Base-by-base conservation (phyloP, 2,797 vertebrate species). In the Amblyopsis hoosieri region DNA sequence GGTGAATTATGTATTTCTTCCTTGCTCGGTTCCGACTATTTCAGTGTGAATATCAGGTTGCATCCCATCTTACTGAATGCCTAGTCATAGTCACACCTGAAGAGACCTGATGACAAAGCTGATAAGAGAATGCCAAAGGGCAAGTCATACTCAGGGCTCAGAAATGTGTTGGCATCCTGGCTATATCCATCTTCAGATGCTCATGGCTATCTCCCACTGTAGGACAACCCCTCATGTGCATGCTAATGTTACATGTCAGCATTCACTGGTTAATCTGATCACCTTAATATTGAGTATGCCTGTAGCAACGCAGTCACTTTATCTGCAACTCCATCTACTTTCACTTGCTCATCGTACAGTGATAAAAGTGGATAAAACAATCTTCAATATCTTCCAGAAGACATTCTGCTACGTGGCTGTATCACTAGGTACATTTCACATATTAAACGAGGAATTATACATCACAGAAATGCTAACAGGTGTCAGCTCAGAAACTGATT, bases 121-220 rank as follows among this genome's bases (percentile, higher is more conserved):
- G 80, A 89, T 89, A 79, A 85, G 82, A 87, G 78, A 74, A 58
- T 75, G 80, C 72, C 78, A 69, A 64, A 81, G 80, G 80, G 83
- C 80, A 68, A 82, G 68, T 77, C 85, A 78, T 71, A 75, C 67
- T 79, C 47, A 59, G 8, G 72, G 54, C 62, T 84, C 84, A 85
- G 75, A 89, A 91, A 87, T 87, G 80, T 86, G 67, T 89, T 91
- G 90, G 87, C 89, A 90, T 78, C 76, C 69, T 66, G 84, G 85
- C 79, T 85, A 85, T 88, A 90, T 91, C 88, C 84, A 88, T 90
- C 83, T 83, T 89, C 79, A 81, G 67, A 85, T 80, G 66, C 82
- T 83, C 75, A 59, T 60, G 72, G 67, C 78, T 76, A 42, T 76
- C 63, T 85, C 42, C 15, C 60, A 49, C 14, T 33, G 45, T 29